Evolutionary conservation across 2,797 vertebrate species (phyloP), one percentile per base, ranked within the genome.

Genomic region (Hephaestus fuliginosus): DNA sequence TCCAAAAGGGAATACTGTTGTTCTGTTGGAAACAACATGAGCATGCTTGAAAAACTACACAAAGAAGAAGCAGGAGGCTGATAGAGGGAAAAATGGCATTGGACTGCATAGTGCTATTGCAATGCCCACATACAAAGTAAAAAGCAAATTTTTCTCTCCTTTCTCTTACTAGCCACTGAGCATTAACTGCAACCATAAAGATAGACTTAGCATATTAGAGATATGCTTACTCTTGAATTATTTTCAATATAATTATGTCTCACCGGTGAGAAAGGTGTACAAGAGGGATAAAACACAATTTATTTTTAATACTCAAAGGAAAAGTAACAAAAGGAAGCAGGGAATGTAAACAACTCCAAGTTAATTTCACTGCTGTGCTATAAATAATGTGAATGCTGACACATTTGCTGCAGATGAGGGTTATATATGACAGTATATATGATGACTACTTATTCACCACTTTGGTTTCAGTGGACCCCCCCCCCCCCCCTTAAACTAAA

Each of bases 11-110:
- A 89, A 80, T 80, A 57, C 51, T 74, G 56, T 64, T 79, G 72
- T 80, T 87, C 48, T 78, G 72, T 56, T 83, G 69, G 60, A 88
- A 88, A 88, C 82, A 84, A 76, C 81, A 84, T 44, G 51, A 78
- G 58, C 70, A 72, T 43, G 66, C 62, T 44, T 81, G 63, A 81
- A 60, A 64, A 70, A 30, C 17, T 49, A 63, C 65, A 80, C 36
- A 75, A 7, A 69, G 60, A 75, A 60, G 63, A 72, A 60, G 18
- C 69, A 7, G 46, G 52, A 74, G 57, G 36, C 44, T 60, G 44
- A 80, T 33, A 57, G 52, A 76, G 44, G 20, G 17, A 84, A 57
- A 75, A 15, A 49, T 39, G 44, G 22, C 30, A 55, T 41, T 22
- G 46, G 13, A 75, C 30, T 33, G 39, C 53, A 74, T 18, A 44